phyloP scores from a whole-genome alignment of 2,797 vertebrate genomes.

The Pitangus sulphuratus region DNA sequence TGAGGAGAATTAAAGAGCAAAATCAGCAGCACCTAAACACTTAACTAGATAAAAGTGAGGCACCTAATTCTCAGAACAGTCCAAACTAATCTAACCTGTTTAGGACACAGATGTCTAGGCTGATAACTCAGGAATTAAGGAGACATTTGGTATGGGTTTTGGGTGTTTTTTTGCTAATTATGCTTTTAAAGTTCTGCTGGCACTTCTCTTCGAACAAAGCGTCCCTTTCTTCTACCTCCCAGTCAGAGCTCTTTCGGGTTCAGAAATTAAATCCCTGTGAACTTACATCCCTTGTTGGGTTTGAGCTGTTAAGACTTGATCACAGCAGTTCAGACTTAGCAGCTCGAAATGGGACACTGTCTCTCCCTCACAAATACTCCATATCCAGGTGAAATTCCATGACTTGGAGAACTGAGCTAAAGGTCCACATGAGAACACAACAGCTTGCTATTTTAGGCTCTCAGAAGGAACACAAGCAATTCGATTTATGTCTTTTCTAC shows the following conservation, averaged over 20 bases:
- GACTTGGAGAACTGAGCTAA: neutral
- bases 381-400: neutral
- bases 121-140: neutral
- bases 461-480: neutral
- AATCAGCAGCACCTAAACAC: neutral
- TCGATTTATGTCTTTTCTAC: neutral
- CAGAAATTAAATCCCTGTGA: neutral
- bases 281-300: neutral
- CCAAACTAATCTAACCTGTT: neutral
- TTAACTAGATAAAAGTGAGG: neutral
- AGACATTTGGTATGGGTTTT: neutral
- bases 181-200: neutral
- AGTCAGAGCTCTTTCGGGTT: neutral
- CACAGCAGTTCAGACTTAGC: neutral
- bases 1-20: neutral
- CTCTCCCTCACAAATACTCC: neutral
- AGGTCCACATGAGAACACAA: accelerated
- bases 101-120: neutral
- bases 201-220: neutral
- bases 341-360: accelerated
- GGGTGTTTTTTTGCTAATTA: neutral
- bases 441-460: neutral
- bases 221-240: neutral
- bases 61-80: neutral
- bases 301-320: neutral